Evolutionary conservation across 2,113 vertebrate genomes (phyloP), one percentile per base, ranked within the genome.

Genomic region (Entosphenus tridentatus): DNA sequence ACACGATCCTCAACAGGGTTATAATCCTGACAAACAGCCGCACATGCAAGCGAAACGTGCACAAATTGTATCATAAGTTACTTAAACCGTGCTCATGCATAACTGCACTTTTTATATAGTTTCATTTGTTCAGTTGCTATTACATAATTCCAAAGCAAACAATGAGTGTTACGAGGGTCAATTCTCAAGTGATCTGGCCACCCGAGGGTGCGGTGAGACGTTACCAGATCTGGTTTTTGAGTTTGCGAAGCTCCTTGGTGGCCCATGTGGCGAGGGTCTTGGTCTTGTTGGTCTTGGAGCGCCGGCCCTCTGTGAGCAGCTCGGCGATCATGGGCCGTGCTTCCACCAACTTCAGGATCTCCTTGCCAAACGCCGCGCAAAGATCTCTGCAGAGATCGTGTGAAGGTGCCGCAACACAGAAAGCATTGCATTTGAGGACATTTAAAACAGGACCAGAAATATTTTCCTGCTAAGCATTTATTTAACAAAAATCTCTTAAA

Each of bases 181-280:
- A 16, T 16, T 65, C 9, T 65, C n/a, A 65, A 65, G 21, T 65
- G 8, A n/a, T 10, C 21, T 65, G 62, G 8, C 21, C 10, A 62
- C 62, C 10, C 10, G 8, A 16, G n/a, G n/a, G 62, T 16, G 62
- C 58, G 13, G 13, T 62, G 13, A 17, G n/a, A 69, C 14, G 14
- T 70, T 62, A 96, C 93, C 90, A 97, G 84, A 89, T 91, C 78
- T 96, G 91, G 75, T 89, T 97, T 82, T 97, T 96, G 67, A 97
- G 84, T 79, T 97, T 96, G 70, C 90, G 87, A 73, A 96, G 86
- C 77, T 97, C 89, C 84, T 97, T 97, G 69, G 93, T 96, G 74
- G 93, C 93, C 93, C 91, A 97, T 67, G 87, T 91, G 6, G 93
- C 87, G 18, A 96, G 82, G 11, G 87, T 96, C 83, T 96, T 97